Evolutionary conservation across 2,888 invertebrate species (phyloP), one percentile per base, ranked within the genome.

Genomic region (Unio delphinus): DNA sequence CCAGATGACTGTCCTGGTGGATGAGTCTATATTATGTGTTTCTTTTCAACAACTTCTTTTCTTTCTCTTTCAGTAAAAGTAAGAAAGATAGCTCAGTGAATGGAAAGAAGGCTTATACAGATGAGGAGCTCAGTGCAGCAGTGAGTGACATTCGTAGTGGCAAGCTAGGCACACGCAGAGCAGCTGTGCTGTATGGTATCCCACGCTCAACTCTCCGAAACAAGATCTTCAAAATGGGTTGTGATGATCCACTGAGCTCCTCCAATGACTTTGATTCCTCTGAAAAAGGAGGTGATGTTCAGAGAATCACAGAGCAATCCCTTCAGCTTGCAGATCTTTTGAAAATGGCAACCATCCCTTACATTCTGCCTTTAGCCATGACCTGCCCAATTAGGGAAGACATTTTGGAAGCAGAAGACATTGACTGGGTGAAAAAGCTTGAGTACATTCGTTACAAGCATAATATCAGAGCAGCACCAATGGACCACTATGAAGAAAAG

Each of bases 151-250:
- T 98, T 88, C 95, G 96, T 90, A 95, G 95, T 80, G 97, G 97
- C 26, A 95, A 96, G 87, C 92, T 98, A 82, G 98, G 97, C 79
- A 97, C 97, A 8, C 92, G 98, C 62, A 92, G 98, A 72, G 98
- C 98, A 15, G 96, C 98, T 67, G 96, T 96, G 68, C 94, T 97
- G 84, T 99, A 99, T 91, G 97, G 97, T 84, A 97, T 98, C 89
- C 98, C 98, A 11, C 93, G 98, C 79, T 97, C 98, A 79, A 98
- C 98, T 45, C 93, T 99, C 65, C 93, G 98, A 76, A 99, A 98
- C 92, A 99, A 99, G 91, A 96, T 92, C 57, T 91, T 91, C 82
- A 91, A 91, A 75, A 80, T 91, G 78, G 90, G 90, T 55, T 75
- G 78, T 28, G 83, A 78, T 45, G 79, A 81, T 45, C 45, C 45